A percentile compares a stretch with the other conserved stretches of the same genome.
These are phyloP conservation scores for Sebastes itinus DNA, from an alignment of 2,797 vertebrate genomes.

Conservation along the genomic window DNA sequence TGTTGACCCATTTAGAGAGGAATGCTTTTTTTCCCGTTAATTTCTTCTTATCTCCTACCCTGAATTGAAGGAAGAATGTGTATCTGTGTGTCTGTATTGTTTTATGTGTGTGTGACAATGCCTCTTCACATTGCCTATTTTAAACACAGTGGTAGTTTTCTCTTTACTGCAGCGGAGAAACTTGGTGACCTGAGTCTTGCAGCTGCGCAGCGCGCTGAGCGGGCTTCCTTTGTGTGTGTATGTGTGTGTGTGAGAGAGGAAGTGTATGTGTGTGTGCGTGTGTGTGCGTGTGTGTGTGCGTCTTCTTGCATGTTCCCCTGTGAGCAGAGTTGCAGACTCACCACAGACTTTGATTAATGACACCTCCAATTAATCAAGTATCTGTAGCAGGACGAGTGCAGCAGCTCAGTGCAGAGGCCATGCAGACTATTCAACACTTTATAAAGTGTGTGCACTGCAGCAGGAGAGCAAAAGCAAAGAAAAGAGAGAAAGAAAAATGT, in stretches of 20 bases:
- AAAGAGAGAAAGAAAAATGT: not conserved
- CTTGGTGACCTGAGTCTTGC: constrained; percentile 64
- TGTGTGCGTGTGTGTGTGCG: not conserved
- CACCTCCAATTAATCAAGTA: constrained; percentile 75
- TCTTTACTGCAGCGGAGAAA: constrained; percentile 68
- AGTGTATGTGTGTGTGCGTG: not conserved
- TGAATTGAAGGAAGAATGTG: not conserved
- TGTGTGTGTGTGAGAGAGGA: not conserved
- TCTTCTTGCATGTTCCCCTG: constrained; percentile 52
- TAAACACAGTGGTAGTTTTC: constrained; percentile 43
- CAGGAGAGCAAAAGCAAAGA: not conserved
- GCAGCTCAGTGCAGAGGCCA: constrained; percentile 53
- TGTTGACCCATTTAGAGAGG: constrained; percentile 54
- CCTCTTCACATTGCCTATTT: constrained; percentile 30
- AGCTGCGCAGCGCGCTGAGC: constrained; percentile 38
- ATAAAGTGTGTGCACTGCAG: constrained; percentile 43
- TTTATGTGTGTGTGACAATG: not conserved
- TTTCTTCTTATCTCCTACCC: constrained; percentile 17
- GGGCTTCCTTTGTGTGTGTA: constrained; percentile 3
- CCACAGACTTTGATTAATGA: constrained; percentile 76
- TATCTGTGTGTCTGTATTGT: not conserved
- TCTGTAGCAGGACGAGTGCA: constrained; percentile 61
- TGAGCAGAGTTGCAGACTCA: constrained; percentile 73
- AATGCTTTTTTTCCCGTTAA: not conserved
- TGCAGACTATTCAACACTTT: constrained; percentile 32